These are phyloP conservation scores for Proctacanthus coquilletti DNA, from an alignment of 1,140 invertebrate genomes.

Conservation along the genomic window DNA sequence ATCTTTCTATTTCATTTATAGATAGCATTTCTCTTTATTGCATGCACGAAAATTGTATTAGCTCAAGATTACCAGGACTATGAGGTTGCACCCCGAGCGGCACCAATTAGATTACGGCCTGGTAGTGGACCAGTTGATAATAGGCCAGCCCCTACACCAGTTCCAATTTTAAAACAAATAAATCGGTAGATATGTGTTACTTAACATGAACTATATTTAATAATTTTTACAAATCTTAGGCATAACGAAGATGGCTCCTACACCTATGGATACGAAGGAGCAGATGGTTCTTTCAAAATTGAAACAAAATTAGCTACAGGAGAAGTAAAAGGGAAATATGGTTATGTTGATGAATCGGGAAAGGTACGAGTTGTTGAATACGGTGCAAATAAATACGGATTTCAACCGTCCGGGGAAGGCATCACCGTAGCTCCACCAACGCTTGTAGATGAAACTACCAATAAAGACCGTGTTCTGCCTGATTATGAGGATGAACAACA, in stretches of 20 bases:
- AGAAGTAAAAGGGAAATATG: slow-evolving; percentile 71
- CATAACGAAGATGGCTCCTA: slow-evolving; percentile 77
- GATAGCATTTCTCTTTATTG: no score
- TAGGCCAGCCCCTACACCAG: slow-evolving; percentile 42
- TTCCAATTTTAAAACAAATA: slow-evolving; percentile 70
- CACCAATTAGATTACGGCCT: slow-evolving; percentile 31
- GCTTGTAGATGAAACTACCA: slow-evolving; percentile 52
- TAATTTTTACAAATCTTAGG: slow-evolving; percentile 30
- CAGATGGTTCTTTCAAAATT: slow-evolving; percentile 72
- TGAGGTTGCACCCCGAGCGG: slow-evolving; percentile 33
- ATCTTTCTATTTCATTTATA: no score
- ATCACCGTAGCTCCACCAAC: slow-evolving; percentile 70
- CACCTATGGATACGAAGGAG: slow-evolving; percentile 73
- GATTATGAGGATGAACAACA: slow-evolving; percentile 35
- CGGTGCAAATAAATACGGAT: slow-evolving; percentile 72
- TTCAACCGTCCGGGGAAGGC: slow-evolving; percentile 71
- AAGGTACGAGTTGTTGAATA: slow-evolving; percentile 70
- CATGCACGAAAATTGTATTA: no score
- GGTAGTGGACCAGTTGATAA: slow-evolving; percentile 32
- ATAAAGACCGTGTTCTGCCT: slow-evolving; percentile 31
- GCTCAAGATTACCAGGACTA: slow-evolving; percentile 48
- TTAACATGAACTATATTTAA: no score
- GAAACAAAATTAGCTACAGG: slow-evolving; percentile 64
- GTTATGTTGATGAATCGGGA: slow-evolving; percentile 69
- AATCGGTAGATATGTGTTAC: slow-evolving; percentile 52